phyloP scores from a whole-genome alignment of 2,888 invertebrate species.

The Tromatobia lineatoria region DNA sequence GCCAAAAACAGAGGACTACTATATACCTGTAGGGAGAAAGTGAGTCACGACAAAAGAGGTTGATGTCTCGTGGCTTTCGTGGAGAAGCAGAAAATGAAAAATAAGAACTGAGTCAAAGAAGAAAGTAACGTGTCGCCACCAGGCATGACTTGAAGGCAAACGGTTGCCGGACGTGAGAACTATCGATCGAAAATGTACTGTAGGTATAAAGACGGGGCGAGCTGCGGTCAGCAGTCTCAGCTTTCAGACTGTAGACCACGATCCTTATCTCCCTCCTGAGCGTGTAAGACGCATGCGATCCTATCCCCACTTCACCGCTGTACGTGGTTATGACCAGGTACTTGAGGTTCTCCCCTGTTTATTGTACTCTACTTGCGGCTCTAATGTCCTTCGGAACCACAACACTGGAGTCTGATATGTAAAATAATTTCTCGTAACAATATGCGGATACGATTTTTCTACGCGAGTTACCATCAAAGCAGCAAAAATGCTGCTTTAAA shows the following conservation, averaged over 20 bases:
- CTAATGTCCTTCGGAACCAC: not conserved
- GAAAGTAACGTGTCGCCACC: constrained; percentile 21
- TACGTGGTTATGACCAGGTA: constrained; percentile 36
- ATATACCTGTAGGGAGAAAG: constrained; percentile 47
- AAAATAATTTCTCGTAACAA: not conserved
- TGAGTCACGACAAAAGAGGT: constrained; percentile 59
- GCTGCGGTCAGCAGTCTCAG: constrained; percentile 74
- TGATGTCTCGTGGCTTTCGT: constrained; percentile 22
- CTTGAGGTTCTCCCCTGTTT: constrained; percentile 7
- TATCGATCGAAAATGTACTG: constrained; percentile 68
- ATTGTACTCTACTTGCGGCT: not conserved
- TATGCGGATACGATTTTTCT: too few relatives aligned
- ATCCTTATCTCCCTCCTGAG: constrained; percentile 78
- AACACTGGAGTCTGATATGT: constrained; percentile 5
- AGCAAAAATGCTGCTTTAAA: not conserved
- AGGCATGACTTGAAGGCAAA: constrained; percentile 57
- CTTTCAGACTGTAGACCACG: constrained; percentile 73
- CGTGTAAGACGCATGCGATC: constrained; percentile 77
- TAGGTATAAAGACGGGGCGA: constrained; percentile 35
- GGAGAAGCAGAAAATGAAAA: constrained; percentile 24
- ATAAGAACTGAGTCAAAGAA: constrained; percentile 3
- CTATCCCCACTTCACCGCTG: constrained; percentile 51
- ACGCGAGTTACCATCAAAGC: not conserved
- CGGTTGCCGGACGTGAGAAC: constrained; percentile 63
- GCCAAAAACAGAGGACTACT: constrained; percentile 5